Base-by-base conservation (phyloP, 2,113 vertebrate genomes). In the Ageneiosus marmoratus region DNA sequence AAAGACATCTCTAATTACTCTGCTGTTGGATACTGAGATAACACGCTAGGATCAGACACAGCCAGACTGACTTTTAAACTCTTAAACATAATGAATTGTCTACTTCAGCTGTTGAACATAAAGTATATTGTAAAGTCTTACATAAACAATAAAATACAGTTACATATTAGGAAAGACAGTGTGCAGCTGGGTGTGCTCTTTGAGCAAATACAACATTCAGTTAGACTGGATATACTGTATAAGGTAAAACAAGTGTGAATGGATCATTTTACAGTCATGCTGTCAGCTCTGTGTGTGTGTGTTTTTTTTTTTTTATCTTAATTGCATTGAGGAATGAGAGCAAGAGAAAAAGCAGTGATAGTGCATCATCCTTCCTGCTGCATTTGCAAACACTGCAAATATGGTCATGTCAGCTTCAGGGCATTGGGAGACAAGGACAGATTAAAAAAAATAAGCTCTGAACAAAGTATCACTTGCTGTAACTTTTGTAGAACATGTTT, bases 331-430 rank as follows among this genome's bases (percentile, higher is more conserved):
- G 58, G 77, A 79, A 62, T 58, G 24, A 77, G 69, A 62, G 22
- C 8, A 60, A 72, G 53, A 62, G 62, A 60, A 79, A 86, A 24
- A 77, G 56, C 34, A 67, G 29, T 79, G n/a, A 34, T 34, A 82
- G 41, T 78, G 79, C 27, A 86, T 84, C 82, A 69, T 70, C 55
- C 73, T 18, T 77, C 46, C 24, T 41, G 46, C 13, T 76, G 56
- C 56, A 37, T 53, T 76, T 85, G 73, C 63, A 53, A 77, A 72
- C 41, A 6, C 78, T 81, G 79, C 79, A 82, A 81, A 87, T 82
- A 84, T 75, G 79, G 74, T 79, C 74, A 81, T 63, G 83, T 79
- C 79, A 82, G 82, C 74, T 82, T 27, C 22, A 72, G 82, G 32
- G 27, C 56, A 65, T 22, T 78, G 56, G 56, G 73, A 78, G 73